Evolutionary conservation across 2,888 invertebrate species (phyloP), one percentile per base, ranked within the genome.

Genomic region (Macrosoma leucophasiata): DNA sequence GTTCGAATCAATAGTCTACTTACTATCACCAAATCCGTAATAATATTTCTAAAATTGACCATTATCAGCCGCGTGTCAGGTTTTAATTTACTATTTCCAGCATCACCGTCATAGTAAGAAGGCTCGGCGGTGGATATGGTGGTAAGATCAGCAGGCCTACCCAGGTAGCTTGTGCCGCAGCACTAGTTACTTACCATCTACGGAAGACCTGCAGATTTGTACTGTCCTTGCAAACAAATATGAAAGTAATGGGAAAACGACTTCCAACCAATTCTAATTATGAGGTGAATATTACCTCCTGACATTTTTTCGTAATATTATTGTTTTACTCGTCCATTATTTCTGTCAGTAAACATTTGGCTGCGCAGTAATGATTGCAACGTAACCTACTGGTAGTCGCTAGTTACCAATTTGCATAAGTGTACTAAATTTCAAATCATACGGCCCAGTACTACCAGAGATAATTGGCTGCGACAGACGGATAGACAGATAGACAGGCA

Each of bases 101-200:
- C 28, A 40, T 54, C 9, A 45, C 55, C 19, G 46, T 56, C 1
- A 31, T 36, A 19, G 88, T 92, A 0, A 84, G 89, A 27, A 86
- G 94, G 25, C 48, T 93, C 1, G 93, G 94, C 0, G 95, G 95
- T 3, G 91, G 82, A 0, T 95, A 89, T 52, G 95, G 95, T 0
- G 81, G 84, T 0, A 95, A 95, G 66, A 85, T 91, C 41, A 81
- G 87, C 0, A 77, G 91, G 14, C 69, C 81, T 4, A 55, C 72
- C 3, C 72, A 85, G 17, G 58, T 88, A 1, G 79, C 89, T 0
- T 81, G 86, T n/a, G 89, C 89, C 0, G 87, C 89, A 36, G 89
- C 90, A 1, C 53, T 93, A 4, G 91, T 88, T 0, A 86, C 89
- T 1, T 52, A 82, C 41, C 85, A 84, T 36, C 60, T 89, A 1